A percentile compares a stretch with the other conserved stretches of the same genome.
Evolutionary conservation across 2,797 vertebrate genomes (phyloP).

Genomic region (Salarias fasciatus): DNA sequence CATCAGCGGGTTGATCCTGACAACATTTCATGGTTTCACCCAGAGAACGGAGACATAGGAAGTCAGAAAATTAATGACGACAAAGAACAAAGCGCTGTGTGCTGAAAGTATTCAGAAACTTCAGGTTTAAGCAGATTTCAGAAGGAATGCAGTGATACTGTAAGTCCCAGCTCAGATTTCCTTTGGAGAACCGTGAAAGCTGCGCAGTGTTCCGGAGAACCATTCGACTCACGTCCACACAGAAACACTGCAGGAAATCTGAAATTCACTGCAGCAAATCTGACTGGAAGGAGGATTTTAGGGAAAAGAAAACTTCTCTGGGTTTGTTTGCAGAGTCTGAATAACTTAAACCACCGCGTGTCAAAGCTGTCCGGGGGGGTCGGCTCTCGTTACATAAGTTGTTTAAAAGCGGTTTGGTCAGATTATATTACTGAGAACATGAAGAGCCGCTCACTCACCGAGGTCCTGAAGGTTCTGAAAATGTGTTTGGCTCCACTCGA

Average conservation of each 20-base stretch:
- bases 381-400: conserved; percentile 52
- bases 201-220: conserved; percentile 6
- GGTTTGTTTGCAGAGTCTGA: conserved; percentile 1
- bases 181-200: no score
- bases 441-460: background rate
- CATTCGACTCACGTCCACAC: no score
- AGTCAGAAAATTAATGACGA: no score
- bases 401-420: conserved; percentile 42
- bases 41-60: no score
- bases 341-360: no score
- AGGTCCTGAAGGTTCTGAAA: no score
- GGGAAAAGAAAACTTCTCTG: conserved; percentile 9
- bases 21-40: no score
- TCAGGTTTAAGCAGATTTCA: conserved; percentile 31
- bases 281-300: conserved; percentile 3
- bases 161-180: no score
- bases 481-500: no score
- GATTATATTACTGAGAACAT: conserved; percentile 41
- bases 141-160: conserved; percentile 21
- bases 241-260: background rate
- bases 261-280: background rate
- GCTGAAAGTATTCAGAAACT: background rate
- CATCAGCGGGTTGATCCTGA: no score
- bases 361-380: conserved; percentile 35
- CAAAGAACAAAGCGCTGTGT: background rate